Conservation (phyloP, 2,113 vertebrate genomes). For the Otus sunia region DNA sequence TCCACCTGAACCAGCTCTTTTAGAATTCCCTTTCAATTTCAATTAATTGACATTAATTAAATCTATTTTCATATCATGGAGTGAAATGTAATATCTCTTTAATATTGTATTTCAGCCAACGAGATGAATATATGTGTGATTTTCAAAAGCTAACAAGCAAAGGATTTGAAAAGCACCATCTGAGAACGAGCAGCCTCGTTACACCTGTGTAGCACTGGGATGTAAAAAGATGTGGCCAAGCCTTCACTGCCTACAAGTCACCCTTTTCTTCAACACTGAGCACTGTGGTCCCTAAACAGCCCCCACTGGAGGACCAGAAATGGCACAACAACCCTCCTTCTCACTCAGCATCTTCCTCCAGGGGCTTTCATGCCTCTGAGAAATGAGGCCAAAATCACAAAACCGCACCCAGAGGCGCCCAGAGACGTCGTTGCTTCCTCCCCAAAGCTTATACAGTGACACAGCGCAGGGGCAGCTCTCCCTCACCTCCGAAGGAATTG, state of each 20-base stretch:
- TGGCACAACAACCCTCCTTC: not conserved
- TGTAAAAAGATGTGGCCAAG: not conserved
- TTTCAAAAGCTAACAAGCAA: not conserved
- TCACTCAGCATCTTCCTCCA: not conserved
- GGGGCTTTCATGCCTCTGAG: not conserved
- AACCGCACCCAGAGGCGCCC: not conserved
- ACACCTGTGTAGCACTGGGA: not conserved
- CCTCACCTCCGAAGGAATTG: not conserved
- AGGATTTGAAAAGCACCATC: not conserved
- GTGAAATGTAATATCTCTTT: not conserved
- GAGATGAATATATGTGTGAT: not conserved
- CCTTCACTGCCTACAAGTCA: not conserved
- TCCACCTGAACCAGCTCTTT: not conserved
- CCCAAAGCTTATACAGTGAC: not conserved
- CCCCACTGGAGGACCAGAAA: not conserved
- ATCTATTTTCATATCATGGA: not conserved
- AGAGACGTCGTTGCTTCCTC: accelerated
- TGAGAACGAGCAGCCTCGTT: not conserved
- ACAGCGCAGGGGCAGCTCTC: not conserved
- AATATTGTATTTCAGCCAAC: not conserved
- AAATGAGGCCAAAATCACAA: not conserved
- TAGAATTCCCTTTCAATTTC: not conserved
- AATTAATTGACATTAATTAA: not conserved
- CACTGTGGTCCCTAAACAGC: not conserved
- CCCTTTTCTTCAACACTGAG: not conserved